Conservation (phyloP, 2,113 vertebrate species). For the Apistogramma diplotaenia region DNA sequence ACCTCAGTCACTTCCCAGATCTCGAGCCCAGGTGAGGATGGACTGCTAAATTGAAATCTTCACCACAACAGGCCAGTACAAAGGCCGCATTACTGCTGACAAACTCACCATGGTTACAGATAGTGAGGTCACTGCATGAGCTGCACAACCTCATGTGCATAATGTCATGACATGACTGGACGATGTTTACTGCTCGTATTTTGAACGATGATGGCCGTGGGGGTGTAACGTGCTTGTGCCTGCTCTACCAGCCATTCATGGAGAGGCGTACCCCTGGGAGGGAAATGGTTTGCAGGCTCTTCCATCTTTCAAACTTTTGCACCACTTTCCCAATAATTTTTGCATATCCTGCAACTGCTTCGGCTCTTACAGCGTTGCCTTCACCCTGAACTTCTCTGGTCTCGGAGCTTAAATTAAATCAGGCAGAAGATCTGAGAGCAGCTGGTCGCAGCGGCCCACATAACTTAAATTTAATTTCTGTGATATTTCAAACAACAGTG, state of each 20-base stretch:
- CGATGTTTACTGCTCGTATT: not conserved
- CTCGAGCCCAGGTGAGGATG: too few relatives aligned
- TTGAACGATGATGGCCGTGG: not conserved
- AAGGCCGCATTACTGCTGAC: not conserved
- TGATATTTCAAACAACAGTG: not conserved
- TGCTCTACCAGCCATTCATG: not conserved
- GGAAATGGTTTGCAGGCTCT: not conserved
- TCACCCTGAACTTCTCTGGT: not conserved
- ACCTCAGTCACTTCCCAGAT: too few relatives aligned
- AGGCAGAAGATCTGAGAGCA: not conserved
- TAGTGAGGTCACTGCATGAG: not conserved
- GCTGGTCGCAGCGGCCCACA: not conserved
- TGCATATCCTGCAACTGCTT: not conserved
- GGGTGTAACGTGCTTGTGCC: not conserved
- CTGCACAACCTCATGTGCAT: not conserved
- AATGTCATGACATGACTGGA: not conserved
- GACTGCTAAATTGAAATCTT: not conserved
- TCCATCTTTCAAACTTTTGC: not conserved
- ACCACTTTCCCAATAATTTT: not conserved
- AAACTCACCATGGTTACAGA: too few relatives aligned
- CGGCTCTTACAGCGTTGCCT: not conserved
- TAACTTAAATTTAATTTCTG: not conserved
- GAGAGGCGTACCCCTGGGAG: not conserved
- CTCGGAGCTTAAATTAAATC: not conserved
- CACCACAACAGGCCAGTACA: not conserved